A percentile compares a stretch with the other conserved stretches of the same genome.
phyloP scores from a whole-genome alignment of 2,113 vertebrate species.

The Rhegmatorhina hoffmannsi region DNA sequence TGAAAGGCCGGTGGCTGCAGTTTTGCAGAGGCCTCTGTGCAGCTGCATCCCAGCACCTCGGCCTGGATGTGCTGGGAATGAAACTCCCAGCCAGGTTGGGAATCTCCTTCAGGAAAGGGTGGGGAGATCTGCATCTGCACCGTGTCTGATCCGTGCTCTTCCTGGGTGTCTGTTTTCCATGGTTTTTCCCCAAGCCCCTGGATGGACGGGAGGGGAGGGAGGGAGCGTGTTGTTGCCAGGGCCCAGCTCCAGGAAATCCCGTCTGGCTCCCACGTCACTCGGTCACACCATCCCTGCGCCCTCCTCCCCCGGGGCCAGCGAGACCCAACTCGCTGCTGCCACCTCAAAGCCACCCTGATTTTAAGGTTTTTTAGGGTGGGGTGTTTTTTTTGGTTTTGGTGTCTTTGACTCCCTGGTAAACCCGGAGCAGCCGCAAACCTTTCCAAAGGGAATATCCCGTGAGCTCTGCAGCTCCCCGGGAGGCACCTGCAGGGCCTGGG shows the following conservation, averaged over 20 bases:
- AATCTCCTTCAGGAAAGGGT: background rate
- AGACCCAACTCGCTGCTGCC: background rate
- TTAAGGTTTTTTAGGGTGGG: background rate
- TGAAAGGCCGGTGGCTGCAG: accelerated
- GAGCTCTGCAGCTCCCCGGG: too few relatives aligned
- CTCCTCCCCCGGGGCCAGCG: background rate
- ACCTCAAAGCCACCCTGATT: background rate
- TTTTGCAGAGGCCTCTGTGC: background rate
- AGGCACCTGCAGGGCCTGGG: too few relatives aligned
- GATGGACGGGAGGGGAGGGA: background rate
- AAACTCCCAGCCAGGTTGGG: background rate
- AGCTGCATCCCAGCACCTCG: background rate
- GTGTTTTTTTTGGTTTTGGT: too few relatives aligned
- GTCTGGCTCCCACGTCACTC: background rate
- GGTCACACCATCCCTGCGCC: background rate
- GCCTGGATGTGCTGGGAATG: background rate
- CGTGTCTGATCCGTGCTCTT: too few relatives aligned
- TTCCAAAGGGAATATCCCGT: too few relatives aligned
- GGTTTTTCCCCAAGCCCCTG: accelerated
- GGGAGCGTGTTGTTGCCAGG: background rate
- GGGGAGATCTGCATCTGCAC: background rate
- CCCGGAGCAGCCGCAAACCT: too few relatives aligned
- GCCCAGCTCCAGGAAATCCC: background rate
- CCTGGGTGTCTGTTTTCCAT: accelerated
- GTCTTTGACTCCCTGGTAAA: background rate